Percentiles rank a stretch among this genome's conserved stretches.
Evolutionary conservation across 2,888 invertebrate species (phyloP).

Genomic region (Drosophila prolongata): DNA sequence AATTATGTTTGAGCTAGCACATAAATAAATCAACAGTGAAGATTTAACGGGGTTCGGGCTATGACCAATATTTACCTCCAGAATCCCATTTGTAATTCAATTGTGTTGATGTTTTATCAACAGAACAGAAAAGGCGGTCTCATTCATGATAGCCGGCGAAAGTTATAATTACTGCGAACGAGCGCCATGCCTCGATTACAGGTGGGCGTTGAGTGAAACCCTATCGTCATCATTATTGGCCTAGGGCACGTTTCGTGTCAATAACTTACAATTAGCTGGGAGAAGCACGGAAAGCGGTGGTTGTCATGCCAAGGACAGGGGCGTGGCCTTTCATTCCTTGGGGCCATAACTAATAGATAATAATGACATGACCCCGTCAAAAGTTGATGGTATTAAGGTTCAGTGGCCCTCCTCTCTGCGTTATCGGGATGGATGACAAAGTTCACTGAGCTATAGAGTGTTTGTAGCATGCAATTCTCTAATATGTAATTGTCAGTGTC

Average conservation of each 20-base stretch:
- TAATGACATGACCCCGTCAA: slow-evolving; percentile 48
- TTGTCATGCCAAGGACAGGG: neutral
- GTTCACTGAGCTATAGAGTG: slow-evolving; percentile 36
- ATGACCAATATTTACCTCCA: neutral
- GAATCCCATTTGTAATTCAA: slow-evolving; percentile 6
- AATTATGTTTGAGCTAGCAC: too few relatives aligned
- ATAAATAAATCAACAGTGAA: too few relatives aligned
- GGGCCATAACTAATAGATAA: slow-evolving; percentile 50
- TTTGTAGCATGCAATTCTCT: slow-evolving; percentile 14
- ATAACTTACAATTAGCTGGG: slow-evolving; percentile 53
- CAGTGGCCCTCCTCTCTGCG: slow-evolving; percentile 25
- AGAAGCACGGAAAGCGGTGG: slow-evolving; percentile 11
- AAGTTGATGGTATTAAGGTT: slow-evolving; percentile 34
- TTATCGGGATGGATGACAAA: slow-evolving; percentile 15
- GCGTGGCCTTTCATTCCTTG: slow-evolving; percentile 25
- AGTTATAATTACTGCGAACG: slow-evolving; percentile 38
- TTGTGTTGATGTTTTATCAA: neutral
- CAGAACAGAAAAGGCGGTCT: neutral
- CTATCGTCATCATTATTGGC: slow-evolving; percentile 25
- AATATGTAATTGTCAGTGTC: slow-evolving; percentile 20
- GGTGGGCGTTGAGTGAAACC: slow-evolving; percentile 26
- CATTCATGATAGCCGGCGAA: slow-evolving; percentile 28
- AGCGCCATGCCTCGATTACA: slow-evolving; percentile 13
- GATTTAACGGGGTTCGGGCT: neutral
- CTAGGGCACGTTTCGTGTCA: slow-evolving; percentile 48